Base-by-base conservation (phyloP, 2,888 invertebrate genomes). In the Leptinotarsa haldemani region DNA sequence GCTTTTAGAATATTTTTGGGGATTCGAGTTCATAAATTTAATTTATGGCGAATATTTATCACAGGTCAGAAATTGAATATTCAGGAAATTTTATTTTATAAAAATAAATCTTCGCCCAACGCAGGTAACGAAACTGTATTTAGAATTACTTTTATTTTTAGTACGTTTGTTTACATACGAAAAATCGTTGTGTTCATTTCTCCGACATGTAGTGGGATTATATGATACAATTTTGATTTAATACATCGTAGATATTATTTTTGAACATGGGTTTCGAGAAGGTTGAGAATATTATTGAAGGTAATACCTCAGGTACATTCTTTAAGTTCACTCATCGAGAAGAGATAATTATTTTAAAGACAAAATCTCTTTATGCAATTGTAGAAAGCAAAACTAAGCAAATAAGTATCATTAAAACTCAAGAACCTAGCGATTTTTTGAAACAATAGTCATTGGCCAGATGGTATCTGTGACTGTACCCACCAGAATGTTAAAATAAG, bases 151-250 rank as follows among this genome's bases (percentile, higher is more conserved):
- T 30, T 61, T 61, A 61, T 61, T 61, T 61, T 61, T 61, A 61
- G 61, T n/a, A n/a, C 61, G 61, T 61, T 61, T 30, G 30, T 61
- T 61, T 61, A 61, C 61, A 61, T 61, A n/a, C 16, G 61, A n/a
- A 61, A n/a, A n/a, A 9, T 30, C 16, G 13, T 30, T 61, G 61
- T n/a, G 61, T 61, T 61, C n/a, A n/a, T n/a, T 40, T 18, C 61
- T 5, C 16, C 30, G 30, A n/a, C 5, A 30, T n/a, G 30, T 15
- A 16, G 25, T 61, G 61, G n/a, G 61, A 61, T 61, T 61, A 61
- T 30, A n/a, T 40, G 40, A 3, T 40, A n/a, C 5, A 12, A 18
- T 61, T 61, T 61, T 30, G 16, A 16, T 30, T 25, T 58, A 13
- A 18, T 52, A 16, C 12, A 20, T 4, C 20, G 13, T 22, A 22